Conservation (phyloP, 2,113 vertebrate species). For the Herpailurus yagouaroundi region DNA sequence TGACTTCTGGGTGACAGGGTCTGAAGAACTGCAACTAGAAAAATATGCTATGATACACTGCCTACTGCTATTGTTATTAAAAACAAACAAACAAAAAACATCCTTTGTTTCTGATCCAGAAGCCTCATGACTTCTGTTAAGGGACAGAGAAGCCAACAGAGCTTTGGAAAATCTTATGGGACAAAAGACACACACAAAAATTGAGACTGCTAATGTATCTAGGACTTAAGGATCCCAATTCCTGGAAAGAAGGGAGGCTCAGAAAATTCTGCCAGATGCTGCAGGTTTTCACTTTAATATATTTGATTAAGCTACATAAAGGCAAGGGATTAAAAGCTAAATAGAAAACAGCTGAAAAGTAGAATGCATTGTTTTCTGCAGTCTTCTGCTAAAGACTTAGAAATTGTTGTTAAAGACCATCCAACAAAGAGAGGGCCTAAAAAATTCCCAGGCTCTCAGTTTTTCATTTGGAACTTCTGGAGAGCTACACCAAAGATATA, state of each 20-base stretch:
- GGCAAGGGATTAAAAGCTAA: not conserved
- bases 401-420: not conserved
- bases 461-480: not conserved
- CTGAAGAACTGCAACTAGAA: not conserved
- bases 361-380: not conserved
- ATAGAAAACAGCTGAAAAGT: not conserved
- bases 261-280: not conserved
- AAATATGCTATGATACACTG: not conserved
- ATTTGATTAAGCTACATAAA: not conserved
- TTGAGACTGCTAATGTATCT: not conserved
- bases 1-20: not conserved
- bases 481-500: not conserved
- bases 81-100: not conserved
- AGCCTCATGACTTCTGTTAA: not conserved
- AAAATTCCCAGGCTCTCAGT: not conserved
- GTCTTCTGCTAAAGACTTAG: not conserved
- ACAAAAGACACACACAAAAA: not conserved
- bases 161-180: not conserved
- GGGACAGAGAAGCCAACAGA: not conserved
- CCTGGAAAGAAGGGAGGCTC: not conserved
- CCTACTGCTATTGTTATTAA: not conserved
- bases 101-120: not conserved
- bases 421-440: not conserved
- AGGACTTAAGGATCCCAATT: not conserved
- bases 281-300: not conserved